Evolutionary conservation across 2,797 vertebrate species (phyloP).

Genomic region (Acipenser ruthenus): DNA sequence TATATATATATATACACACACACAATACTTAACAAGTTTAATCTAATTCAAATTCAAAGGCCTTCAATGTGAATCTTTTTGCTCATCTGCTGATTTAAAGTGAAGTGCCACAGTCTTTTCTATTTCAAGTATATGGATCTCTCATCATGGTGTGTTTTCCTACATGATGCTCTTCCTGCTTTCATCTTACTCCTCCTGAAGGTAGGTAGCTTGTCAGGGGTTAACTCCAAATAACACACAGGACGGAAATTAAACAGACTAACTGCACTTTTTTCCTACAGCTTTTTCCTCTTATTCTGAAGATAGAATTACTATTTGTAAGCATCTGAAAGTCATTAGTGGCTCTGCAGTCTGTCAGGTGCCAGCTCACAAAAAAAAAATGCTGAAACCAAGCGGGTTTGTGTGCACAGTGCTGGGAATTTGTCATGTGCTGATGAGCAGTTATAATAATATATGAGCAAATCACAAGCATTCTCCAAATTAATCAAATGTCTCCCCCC

Average conservation of each 20-base stretch:
- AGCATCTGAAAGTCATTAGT: conserved; percentile 90
- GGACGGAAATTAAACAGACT: conserved; percentile 65
- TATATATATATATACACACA: not conserved
- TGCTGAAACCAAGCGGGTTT: conserved; percentile 79
- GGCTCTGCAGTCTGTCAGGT: conserved; percentile 80
- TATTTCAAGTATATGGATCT: too few relatives aligned
- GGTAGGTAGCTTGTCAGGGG: conserved; percentile 36
- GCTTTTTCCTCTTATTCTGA: conserved; percentile 63
- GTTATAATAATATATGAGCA: conserved; percentile 89
- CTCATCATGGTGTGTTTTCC: too few relatives aligned
- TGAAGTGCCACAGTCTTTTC: too few relatives aligned
- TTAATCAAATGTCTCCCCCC: conserved; percentile 71
- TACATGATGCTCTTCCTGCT: too few relatives aligned
- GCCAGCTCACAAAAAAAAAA: conserved; percentile 61
- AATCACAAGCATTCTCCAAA: conserved; percentile 87
- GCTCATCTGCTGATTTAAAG: too few relatives aligned
- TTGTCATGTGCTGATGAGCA: conserved; percentile 84
- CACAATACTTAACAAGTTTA: not conserved
- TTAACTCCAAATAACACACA: conserved; percentile 57
- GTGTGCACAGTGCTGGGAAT: conserved; percentile 67
- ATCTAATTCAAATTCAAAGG: too few relatives aligned
- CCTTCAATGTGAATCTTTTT: too few relatives aligned
- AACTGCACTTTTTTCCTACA: conserved; percentile 57
- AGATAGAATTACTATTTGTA: conserved; percentile 81
- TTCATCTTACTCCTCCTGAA: too few relatives aligned